A percentile compares a stretch with the other conserved stretches of the same genome.
Evolutionary conservation across 2,888 invertebrate genomes (phyloP).

Genomic region (Bibio marci): DNA sequence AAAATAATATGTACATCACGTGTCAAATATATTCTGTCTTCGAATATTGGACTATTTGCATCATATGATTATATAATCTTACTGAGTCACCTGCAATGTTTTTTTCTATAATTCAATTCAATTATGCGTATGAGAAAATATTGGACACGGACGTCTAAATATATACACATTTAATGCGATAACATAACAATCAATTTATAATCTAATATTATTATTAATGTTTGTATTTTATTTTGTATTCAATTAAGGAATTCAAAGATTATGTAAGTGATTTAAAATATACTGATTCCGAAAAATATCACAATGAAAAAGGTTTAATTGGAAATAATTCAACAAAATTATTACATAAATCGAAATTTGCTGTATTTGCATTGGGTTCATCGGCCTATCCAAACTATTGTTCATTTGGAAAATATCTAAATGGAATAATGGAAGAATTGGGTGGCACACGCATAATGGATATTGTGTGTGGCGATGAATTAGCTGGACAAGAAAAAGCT

Average conservation of each 20-base stretch:
- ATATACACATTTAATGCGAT: too few species aligned
- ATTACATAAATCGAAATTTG: conserved; percentile 80
- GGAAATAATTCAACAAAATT: conserved; percentile 52
- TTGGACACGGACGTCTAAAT: too few species aligned
- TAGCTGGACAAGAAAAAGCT: conserved; percentile 90
- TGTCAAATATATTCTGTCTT: conserved; percentile 1
- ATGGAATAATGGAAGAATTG: conserved; percentile 75
- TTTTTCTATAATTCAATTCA: too few species aligned
- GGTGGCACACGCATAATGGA: conserved; percentile 77
- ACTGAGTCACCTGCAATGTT: too few species aligned
- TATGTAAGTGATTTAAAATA: too few species aligned
- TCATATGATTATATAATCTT: too few species aligned
- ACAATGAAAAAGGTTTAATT: conserved; percentile 68
- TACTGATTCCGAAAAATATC: conserved; percentile 31
- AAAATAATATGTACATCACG: conserved; percentile 19
- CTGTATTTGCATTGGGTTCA: conserved; percentile 87
- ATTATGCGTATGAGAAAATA: too few species aligned
- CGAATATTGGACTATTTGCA: conserved; percentile 39
- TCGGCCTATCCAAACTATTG: conserved; percentile 95
- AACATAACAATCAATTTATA: too few species aligned
- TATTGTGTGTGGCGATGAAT: conserved; percentile 78
- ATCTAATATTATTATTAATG: too few species aligned
- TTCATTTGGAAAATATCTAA: conserved; percentile 85
- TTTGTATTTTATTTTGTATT: too few species aligned
- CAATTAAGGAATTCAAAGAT: too few species aligned